A percentile compares a stretch with the other conserved stretches of the same genome.
Evolutionary conservation across 2,888 invertebrate genomes (phyloP).

Genomic region (Ernsta delagoae): DNA sequence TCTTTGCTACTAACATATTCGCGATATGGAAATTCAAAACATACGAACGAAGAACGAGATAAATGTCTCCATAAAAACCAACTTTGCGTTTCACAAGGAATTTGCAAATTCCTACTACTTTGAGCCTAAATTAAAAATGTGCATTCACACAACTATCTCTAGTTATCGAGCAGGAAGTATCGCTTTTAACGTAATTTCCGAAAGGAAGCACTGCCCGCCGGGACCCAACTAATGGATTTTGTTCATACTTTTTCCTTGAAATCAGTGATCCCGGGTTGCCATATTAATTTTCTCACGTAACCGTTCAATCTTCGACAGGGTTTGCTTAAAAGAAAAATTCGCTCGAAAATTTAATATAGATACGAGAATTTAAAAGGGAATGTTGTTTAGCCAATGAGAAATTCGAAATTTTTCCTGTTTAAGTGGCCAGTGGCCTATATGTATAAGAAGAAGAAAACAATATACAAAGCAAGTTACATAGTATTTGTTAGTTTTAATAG

Average conservation of each 20-base stretch:
- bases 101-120: too few species aligned
- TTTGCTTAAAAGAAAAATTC: conserved; percentile 28
- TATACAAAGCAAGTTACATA: too few species aligned
- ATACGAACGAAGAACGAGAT: too few species aligned
- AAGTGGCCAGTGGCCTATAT: too few species aligned
- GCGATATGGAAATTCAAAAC: too few species aligned
- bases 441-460: too few species aligned
- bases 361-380: conserved; percentile 6
- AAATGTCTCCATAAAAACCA: too few species aligned
- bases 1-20: too few species aligned
- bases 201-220: conserved; percentile 69
- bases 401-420: conserved; percentile 2
- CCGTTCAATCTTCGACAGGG: conserved; percentile 33
- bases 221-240: conserved; percentile 78
- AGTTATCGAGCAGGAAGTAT: conserved; percentile 73
- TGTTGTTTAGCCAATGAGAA: conserved; percentile 9
- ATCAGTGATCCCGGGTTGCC: conserved; percentile 37
- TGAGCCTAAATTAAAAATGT: conserved; percentile 10
- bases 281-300: conserved; percentile 38
- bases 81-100: too few species aligned
- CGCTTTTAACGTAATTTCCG: conserved; percentile 82
- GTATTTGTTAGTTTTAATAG: too few species aligned
- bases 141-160: conserved; percentile 62
- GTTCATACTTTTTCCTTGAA: conserved; percentile 59
- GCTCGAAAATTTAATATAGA: conserved; percentile 33